Percentiles rank a stretch among this genome's conserved stretches.
These are phyloP conservation scores for Spatula versicolor DNA, from an alignment of 2,797 vertebrate species.

Conservation along the genomic window DNA sequence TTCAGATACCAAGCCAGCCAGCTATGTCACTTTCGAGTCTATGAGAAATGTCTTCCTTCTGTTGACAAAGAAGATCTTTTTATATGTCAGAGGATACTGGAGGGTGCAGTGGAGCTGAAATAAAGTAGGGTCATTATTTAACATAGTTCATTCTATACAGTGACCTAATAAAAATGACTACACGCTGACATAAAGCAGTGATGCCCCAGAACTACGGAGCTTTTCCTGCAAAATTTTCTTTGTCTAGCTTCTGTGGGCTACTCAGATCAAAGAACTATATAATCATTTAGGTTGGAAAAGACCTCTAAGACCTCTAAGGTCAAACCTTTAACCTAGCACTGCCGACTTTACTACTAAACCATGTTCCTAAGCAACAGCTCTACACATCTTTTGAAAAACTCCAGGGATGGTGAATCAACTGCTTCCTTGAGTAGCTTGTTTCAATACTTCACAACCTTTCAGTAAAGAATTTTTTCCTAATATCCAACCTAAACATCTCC, in stretches of 20 bases:
- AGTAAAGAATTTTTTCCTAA: too few relatives aligned
- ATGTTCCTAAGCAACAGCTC: too few relatives aligned
- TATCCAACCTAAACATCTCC: too few relatives aligned
- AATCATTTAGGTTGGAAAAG: too few relatives aligned
- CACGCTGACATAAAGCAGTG: fast-evolving
- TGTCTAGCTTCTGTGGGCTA: background rate
- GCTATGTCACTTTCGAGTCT: background rate
- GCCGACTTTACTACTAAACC: too few relatives aligned
- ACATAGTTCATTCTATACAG: background rate
- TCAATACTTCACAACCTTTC: too few relatives aligned
- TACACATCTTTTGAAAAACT: too few relatives aligned
- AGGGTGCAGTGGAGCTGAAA: background rate
- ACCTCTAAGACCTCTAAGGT: too few relatives aligned
- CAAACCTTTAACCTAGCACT: too few relatives aligned
- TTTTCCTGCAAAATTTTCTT: background rate
- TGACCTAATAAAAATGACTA: too few relatives aligned
- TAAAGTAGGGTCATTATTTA: background rate
- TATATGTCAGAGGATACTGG: background rate
- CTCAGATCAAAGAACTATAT: background rate
- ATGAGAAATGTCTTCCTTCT: background rate
- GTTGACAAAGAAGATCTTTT: background rate
- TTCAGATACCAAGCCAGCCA: background rate
- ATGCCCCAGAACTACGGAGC: background rate
- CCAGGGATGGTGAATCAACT: too few relatives aligned
- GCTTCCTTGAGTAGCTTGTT: too few relatives aligned